Evolutionary conservation across 2,797 vertebrate genomes (phyloP).

Genomic region (Halcyon smyrnensis): DNA sequence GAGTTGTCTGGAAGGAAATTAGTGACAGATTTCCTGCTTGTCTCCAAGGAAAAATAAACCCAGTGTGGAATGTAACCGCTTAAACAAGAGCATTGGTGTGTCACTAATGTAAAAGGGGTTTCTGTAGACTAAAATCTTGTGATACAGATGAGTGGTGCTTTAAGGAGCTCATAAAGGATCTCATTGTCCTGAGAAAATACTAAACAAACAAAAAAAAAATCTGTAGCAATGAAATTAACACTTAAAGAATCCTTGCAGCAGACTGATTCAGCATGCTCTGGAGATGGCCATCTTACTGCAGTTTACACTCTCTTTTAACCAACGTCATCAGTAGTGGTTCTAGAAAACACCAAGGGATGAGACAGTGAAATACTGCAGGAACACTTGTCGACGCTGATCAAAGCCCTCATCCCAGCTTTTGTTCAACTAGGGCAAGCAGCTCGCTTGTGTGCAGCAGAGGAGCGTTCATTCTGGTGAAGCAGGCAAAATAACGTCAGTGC

Average conservation of each 20-base stretch:
- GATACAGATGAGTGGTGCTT: neutral
- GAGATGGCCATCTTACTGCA: neutral
- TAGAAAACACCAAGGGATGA: conserved; percentile 55
- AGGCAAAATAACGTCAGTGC: conserved; percentile 3
- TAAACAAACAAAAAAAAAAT: neutral
- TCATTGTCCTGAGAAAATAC: neutral
- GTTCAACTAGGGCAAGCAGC: conserved; percentile 43
- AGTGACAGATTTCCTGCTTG: conserved; percentile 42
- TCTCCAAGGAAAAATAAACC: conserved; percentile 24
- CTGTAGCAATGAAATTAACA: conserved; percentile 26
- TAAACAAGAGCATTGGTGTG: neutral
- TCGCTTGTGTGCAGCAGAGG: neutral
- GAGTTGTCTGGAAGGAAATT: conserved; percentile 15
- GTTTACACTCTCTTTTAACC: conserved; percentile 13
- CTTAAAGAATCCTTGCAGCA: conserved; percentile 27
- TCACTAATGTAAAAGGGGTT: neutral
- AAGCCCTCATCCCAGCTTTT: conserved; percentile 34
- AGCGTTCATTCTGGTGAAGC: neutral
- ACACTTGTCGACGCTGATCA: conserved; percentile 50
- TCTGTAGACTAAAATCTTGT: neutral
- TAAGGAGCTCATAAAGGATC: neutral
- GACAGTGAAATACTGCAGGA: conserved; percentile 43
- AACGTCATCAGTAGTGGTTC: neutral
- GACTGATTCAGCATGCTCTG: neutral
- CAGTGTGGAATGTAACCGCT: neutral